A percentile compares a stretch with the other conserved stretches of the same genome.
Conservation (phyloP, 2,888 invertebrate species). For the Lathronympha strigana region DNA sequence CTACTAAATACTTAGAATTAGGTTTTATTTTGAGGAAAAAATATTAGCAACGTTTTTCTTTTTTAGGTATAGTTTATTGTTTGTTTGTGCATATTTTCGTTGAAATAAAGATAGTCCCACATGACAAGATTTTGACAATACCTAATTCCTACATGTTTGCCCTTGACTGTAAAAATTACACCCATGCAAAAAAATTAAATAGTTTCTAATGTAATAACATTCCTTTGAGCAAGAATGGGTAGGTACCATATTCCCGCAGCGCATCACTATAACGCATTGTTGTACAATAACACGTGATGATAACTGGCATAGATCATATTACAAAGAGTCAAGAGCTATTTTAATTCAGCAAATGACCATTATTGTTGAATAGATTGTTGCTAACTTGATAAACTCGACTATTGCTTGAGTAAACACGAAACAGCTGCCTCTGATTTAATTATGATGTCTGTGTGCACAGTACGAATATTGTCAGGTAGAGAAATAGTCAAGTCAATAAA, state of each 20-base stretch:
- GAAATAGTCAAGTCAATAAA: background rate
- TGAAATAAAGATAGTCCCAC: too few species aligned
- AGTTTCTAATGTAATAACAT: too few species aligned
- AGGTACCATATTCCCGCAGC: background rate
- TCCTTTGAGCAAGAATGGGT: too few species aligned
- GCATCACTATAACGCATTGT: slow-evolving; percentile 34
- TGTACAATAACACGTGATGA: slow-evolving; percentile 11
- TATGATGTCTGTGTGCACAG: slow-evolving; percentile 18
- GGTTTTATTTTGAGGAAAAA: too few species aligned
- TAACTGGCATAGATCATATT: slow-evolving; percentile 16
- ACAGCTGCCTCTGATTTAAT: slow-evolving; percentile 33
- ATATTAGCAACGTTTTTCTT: too few species aligned
- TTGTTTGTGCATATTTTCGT: too few species aligned
- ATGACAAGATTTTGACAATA: too few species aligned
- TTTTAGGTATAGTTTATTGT: too few species aligned
- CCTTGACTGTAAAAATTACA: too few species aligned
- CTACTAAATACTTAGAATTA: too few species aligned
- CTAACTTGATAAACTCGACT: slow-evolving; percentile 34
- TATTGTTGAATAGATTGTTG: slow-evolving; percentile 29
- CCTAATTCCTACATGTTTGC: too few species aligned
- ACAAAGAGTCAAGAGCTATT: slow-evolving; percentile 11
- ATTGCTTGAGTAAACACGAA: slow-evolving; percentile 38
- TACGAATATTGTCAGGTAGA: background rate
- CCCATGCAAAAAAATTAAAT: too few species aligned
- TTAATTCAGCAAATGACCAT: background rate